Conservation (phyloP, 2,888 invertebrate species). For the Scaptomyza parva region DNA sequence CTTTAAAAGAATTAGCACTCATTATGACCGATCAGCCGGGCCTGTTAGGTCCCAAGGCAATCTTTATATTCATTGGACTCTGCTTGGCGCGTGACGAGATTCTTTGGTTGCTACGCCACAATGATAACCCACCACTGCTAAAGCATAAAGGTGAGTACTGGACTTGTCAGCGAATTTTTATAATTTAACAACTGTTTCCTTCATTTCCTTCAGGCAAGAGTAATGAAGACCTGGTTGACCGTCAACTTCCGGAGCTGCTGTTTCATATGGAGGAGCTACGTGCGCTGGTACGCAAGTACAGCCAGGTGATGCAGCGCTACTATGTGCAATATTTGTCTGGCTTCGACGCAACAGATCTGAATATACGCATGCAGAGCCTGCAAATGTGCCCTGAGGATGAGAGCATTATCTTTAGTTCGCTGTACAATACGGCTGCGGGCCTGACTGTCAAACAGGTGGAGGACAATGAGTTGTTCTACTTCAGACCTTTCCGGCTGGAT, state of each 20-base stretch:
- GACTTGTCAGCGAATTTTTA: neutral
- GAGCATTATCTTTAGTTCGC: constrained; percentile 95
- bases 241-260: constrained; percentile 97
- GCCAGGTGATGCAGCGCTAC: constrained; percentile 98
- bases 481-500: constrained; percentile 96
- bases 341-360: constrained; percentile 96
- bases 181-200: neutral
- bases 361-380: constrained; percentile 93
- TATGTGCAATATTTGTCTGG: constrained; percentile 98
- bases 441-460: constrained; percentile 97
- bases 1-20: constrained; percentile 96
- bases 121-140: constrained; percentile 96
- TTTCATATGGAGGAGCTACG: constrained; percentile 99
- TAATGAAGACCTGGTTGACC: constrained; percentile 96
- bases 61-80: constrained; percentile 98
- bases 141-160: constrained; percentile 89
- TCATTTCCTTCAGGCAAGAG: constrained; percentile 84
- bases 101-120: constrained; percentile 97
- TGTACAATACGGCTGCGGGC: constrained; percentile 94
- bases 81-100: constrained; percentile 99
- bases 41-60: constrained; percentile 97
- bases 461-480: constrained; percentile 97
- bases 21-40: constrained; percentile 99
- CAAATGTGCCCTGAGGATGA: constrained; percentile 97
- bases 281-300: constrained; percentile 97